Base-by-base conservation (phyloP, 2,797 vertebrate species). In the Oreochromis grahami region DNA sequence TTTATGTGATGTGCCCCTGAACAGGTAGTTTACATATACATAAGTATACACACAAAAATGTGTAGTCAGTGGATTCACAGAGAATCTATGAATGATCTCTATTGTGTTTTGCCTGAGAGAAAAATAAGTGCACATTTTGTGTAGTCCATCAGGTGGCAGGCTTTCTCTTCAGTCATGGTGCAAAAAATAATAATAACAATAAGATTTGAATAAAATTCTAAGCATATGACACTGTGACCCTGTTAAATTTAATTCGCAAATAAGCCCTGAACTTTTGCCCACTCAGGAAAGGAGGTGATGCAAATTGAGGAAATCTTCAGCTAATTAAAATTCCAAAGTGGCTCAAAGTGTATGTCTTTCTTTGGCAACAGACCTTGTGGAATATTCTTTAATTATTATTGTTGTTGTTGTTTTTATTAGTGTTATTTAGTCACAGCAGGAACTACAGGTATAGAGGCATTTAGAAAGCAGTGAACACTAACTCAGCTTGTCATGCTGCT, bases 111-210 rank as follows among this genome's bases (percentile, higher is more conserved):
- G 15, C 45, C 19, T 63, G 29, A 50, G 6, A 65, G 13, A 38
- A 36, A 14, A 43, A n/a, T 10, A 10, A 48, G 29, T 5, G 89
- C 65, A 86, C 5, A 7, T 68, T 79, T 45, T 24, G 9, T 12
- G 32, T 8, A 38, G 51, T 78, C 94, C 94, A 91, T 48, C 32
- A 91, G 94, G 78, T 92, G 93, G 88, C 94, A 94, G 85, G 1
- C 76, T 92, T 87, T 84, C 86, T 77, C 91, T 91, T 86, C 79
- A 87, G 5, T 8, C 50, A 56, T 21, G 41, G 21, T 24, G 19
- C 15, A 34, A 63, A 50, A 38, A 43, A 6, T 8, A 68, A 41
- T 14, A 13, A 41, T 58, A 63, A 48, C 13, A 43, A n/a, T 11
- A 19, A 36, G 10, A 10, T 70, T 38, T 52, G 26, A 41, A 51